Evolutionary conservation across 2,113 vertebrate species (phyloP), one percentile per base, ranked within the genome.

Genomic region (Spermophilus dauricus): DNA sequence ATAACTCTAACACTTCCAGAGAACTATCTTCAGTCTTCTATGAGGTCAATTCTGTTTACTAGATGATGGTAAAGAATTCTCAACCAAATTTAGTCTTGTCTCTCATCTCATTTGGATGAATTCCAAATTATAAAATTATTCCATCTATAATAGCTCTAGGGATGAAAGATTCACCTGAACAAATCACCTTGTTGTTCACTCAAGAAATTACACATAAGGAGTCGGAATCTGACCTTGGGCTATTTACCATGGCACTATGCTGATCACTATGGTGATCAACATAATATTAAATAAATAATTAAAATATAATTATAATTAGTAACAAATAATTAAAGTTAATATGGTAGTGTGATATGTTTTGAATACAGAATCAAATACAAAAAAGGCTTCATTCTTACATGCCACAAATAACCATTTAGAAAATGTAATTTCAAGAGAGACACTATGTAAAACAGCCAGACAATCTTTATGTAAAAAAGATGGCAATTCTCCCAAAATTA

Each of bases 81-180:
- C 67, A 73, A 28, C 24, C 42, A 72, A 81, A 61, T 81, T 73
- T 63, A 65, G 61, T 73, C 94, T 75, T 96, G 84, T 75, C 48
- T 81, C 96, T 61, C 83, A 18, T 81, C 73, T 86, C 96, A 67
- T 32, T 86, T 51, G 65, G 56, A 56, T 42, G 58, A 70, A 1
- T 91, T 95, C 75, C 42, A 91, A 70, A 87, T 87, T 70, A 51
- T 58, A 58, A 92, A 83, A 61, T 0, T 3, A 91, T 39, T 51
- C 1, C n/a, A n/a, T 12, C 70, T 77, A 84, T 22, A 51, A 24
- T 10, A 0, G 28, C 76, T 92, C 39, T 83, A 16, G 56, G 77
- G 30, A 13, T 89, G 37, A 86, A 85, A 53, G 51, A 77, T 81
- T 88, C 93, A 86, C 92, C 96, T 93, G 87, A 30, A 78, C 78